phyloP scores from a whole-genome alignment of 2,113 vertebrate genomes.

The Forbesichthys papilliferus region DNA sequence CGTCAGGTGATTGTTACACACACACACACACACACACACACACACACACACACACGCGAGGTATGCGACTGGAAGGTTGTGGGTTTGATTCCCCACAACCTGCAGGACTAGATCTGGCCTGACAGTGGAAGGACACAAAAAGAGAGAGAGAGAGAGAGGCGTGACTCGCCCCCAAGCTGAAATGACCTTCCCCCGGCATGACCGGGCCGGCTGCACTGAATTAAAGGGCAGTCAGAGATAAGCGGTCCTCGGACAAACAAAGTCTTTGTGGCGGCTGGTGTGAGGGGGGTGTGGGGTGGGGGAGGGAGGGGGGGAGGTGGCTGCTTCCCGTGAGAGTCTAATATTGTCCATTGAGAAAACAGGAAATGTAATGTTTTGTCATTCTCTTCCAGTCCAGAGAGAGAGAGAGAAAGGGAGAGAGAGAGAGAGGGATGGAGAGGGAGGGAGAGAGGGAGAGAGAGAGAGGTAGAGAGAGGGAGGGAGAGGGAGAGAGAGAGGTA shows the following conservation, averaged over 20 bases:
- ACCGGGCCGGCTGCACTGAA: neutral
- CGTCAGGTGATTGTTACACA: no score
- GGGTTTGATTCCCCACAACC: no score
- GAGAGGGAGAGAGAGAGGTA: neutral
- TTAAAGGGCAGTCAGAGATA: conserved; percentile 46
- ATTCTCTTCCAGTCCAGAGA: conserved; percentile 6
- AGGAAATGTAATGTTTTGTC: conserved; percentile 52
- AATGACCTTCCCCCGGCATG: neutral
- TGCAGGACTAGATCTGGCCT: no score
- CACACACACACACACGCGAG: no score
- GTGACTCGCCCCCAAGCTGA: conserved; percentile 24
- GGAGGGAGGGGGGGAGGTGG: conserved; percentile 6
- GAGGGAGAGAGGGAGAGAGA: neutral
- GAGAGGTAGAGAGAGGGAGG: conserved; percentile 6
- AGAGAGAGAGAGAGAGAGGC: no score
- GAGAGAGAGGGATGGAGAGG: neutral
- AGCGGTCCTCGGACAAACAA: conserved; percentile 53
- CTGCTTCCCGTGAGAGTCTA: conserved; percentile 50
- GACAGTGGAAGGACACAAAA: no score
- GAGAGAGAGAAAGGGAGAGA: neutral
- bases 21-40: no score
- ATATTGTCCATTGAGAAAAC: conserved; percentile 55
- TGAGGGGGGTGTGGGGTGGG: conserved; percentile 16
- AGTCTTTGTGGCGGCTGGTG: conserved; percentile 52
- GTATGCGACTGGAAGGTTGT: no score